Base-by-base conservation (phyloP, 2,888 invertebrate species). In the Dasysyrphus albostriatus region DNA sequence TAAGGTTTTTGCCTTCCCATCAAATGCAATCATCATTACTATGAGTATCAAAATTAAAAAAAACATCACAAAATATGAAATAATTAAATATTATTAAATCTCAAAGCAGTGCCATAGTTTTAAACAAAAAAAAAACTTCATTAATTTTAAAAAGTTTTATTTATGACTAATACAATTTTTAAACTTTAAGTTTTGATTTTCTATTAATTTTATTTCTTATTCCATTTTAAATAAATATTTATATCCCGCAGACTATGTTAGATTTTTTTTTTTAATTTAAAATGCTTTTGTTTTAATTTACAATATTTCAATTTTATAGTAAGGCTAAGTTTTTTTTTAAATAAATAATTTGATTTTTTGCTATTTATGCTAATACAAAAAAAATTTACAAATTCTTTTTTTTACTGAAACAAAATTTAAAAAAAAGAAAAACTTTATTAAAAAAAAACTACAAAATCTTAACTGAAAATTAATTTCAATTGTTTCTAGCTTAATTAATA, bases 401-500 rank as follows among this genome's bases (percentile, higher is more conserved):
- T 61, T 75, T 70, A 58, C 9, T 70, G 42, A 59, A 65, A 51
- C 24, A 70, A 49, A 67, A 47, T 34, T 6, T 0, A 14, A 44
- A 44, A n/a, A 24, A 24, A 24, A n/a, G n/a, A n/a, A 24, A 24
- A 24, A 24, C 24, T 65, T 49, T 44, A n/a, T n/a, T n/a, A n/a
- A n/a, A n/a, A n/a, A 14, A 39, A 12, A 51, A 24, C 24, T 24
- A 24, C 42, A 42, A 54, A 65, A 44, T 9, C 12, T 10, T 5
- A 59, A 59, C 16, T 19, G 12, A 70, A 70, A 65, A 65, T 65
- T 65, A 3, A 74, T 65, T 73, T 76, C 63, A 85, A 85, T 59
- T 67, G 69, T 85, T 87, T 87, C 78, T 87, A 69, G 67, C 77
- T 69, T 59, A 24, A 54, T 51, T 69, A 69, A 77, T 59, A 51